These are phyloP conservation scores for Craniophora ligustri DNA, from an alignment of 2,888 invertebrate genomes.

Conservation along the genomic window DNA sequence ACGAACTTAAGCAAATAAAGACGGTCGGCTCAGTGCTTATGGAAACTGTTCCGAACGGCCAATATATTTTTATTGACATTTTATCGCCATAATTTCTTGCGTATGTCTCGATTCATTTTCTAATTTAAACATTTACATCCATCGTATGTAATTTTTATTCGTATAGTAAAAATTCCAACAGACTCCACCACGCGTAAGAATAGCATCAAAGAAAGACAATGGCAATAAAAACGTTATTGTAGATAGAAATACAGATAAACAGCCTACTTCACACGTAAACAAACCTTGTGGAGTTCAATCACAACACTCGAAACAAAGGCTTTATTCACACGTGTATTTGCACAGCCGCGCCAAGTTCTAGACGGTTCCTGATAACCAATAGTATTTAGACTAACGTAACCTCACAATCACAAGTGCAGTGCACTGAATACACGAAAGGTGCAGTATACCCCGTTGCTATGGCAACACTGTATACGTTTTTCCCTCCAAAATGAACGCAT, in stretches of 20 bases:
- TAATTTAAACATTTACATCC: not conserved
- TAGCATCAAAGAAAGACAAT: constrained; percentile 39
- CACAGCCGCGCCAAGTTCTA: constrained; percentile 33
- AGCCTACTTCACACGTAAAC: constrained; percentile 59
- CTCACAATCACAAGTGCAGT: constrained; percentile 57
- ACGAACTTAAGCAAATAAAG: constrained; percentile 13
- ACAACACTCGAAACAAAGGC: constrained; percentile 70
- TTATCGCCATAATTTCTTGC: constrained; percentile 10
- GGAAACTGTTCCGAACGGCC: constrained; percentile 5
- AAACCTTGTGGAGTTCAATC: constrained; percentile 64
- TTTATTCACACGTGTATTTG: constrained; percentile 62
- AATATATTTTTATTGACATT: constrained; percentile 15
- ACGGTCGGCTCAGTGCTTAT: not conserved
- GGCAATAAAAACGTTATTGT: constrained; percentile 19
- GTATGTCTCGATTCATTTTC: not conserved
- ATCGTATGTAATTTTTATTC: not conserved
- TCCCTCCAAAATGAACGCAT: constrained; percentile 86
- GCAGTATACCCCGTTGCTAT: constrained; percentile 75
- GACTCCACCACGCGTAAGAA: constrained; percentile 7
- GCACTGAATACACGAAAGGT: constrained; percentile 62
- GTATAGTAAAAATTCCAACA: not conserved
- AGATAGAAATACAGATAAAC: constrained; percentile 44
- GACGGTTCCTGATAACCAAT: constrained; percentile 53
- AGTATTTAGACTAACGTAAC: constrained; percentile 55
- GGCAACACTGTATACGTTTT: constrained; percentile 80